Percentiles rank a stretch among this genome's conserved stretches.
Conservation (phyloP, 2,888 invertebrate species). For the Spodoptera littoralis region DNA sequence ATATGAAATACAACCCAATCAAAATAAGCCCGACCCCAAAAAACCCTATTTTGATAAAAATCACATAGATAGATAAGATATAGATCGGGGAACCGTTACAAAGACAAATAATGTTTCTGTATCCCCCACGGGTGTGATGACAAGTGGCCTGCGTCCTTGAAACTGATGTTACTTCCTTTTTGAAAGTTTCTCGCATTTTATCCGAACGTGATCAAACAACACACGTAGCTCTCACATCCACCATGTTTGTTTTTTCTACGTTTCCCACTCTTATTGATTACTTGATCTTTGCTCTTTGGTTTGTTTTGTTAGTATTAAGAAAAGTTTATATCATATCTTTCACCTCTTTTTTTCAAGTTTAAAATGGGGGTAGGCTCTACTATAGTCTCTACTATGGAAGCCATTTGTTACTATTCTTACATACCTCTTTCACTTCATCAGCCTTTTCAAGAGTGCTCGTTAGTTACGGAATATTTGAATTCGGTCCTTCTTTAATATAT, state of each 20-base stretch:
- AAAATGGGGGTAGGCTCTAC: too few species aligned
- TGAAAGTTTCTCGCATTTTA: slow-evolving; percentile 41
- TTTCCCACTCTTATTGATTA: slow-evolving; percentile 8
- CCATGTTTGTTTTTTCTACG: slow-evolving; percentile 31
- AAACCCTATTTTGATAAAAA: slow-evolving; percentile 5
- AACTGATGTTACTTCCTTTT: slow-evolving; percentile 15
- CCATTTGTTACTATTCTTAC: too few species aligned
- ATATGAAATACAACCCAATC: too few species aligned
- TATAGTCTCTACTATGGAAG: too few species aligned
- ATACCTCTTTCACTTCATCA: too few species aligned
- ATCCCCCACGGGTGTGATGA: slow-evolving; percentile 25
- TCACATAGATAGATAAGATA: neutral
- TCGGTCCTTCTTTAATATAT: too few species aligned
- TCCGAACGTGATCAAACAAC: slow-evolving; percentile 45
- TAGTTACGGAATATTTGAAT: too few species aligned
- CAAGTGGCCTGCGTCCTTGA: slow-evolving; percentile 38
- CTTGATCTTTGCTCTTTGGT: too few species aligned
- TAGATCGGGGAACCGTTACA: slow-evolving; percentile 25
- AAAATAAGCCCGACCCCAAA: neutral
- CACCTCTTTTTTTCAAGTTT: too few species aligned
- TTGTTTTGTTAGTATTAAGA: too few species aligned
- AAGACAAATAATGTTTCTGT: slow-evolving; percentile 37
- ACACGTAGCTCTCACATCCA: slow-evolving; percentile 24
- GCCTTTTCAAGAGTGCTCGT: too few species aligned
- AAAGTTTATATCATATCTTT: too few species aligned